Conservation (phyloP, 2,888 invertebrate species). For the Callyntrura sp. region DNA sequence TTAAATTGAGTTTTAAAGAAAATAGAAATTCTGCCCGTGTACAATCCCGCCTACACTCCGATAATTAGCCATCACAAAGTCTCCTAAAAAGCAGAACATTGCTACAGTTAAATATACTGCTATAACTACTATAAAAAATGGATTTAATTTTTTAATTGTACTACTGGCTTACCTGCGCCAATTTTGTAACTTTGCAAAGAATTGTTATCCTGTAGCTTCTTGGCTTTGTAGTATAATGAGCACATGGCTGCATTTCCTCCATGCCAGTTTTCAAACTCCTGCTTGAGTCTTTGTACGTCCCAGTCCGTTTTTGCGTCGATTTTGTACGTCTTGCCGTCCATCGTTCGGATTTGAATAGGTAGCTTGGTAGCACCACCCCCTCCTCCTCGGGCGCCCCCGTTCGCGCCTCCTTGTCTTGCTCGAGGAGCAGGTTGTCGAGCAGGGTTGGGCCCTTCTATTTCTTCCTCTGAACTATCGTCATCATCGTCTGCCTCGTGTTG, state of each 20-base stretch:
- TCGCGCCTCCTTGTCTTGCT: not conserved
- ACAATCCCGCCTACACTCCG: no score
- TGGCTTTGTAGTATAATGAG: constrained; percentile 54
- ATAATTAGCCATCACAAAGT: no score
- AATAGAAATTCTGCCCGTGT: no score
- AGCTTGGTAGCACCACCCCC: constrained; percentile 2
- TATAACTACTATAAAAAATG: no score
- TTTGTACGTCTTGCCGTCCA: constrained; percentile 56
- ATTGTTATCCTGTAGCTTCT: constrained; percentile 38
- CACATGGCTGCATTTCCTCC: constrained; percentile 10
- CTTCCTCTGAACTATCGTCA: not conserved
- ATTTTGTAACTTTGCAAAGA: constrained; percentile 45
- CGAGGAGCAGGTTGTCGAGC: not conserved
- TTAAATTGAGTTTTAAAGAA: no score
- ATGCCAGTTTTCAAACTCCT: constrained; percentile 52
- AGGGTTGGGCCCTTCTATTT: not conserved
- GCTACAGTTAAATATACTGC: no score
- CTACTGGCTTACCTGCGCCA: constrained; percentile 56
- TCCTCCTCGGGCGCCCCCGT: not conserved
- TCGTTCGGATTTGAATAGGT: constrained; percentile 20
- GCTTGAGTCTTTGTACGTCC: constrained; percentile 45
- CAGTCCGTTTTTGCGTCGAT: constrained; percentile 42
- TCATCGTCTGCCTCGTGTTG: not conserved
- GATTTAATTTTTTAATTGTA: no score
- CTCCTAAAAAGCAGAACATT: no score